These are phyloP conservation scores for Plecturocebus donacophilus DNA, from an alignment of 2,113 vertebrate genomes.

Conservation along the genomic window DNA sequence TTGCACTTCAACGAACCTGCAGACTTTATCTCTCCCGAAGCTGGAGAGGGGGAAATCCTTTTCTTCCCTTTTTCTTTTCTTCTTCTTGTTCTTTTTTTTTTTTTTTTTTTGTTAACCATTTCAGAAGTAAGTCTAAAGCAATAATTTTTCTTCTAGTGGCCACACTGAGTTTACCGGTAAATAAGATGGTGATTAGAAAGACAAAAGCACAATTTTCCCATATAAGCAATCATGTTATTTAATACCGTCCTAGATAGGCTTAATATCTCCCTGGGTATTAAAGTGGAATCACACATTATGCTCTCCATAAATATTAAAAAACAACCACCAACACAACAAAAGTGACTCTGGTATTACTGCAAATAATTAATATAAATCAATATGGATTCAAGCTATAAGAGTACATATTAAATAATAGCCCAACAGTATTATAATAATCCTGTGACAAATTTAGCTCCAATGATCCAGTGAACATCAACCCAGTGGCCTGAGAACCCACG, in stretches of 20 bases:
- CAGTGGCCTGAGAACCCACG: not conserved
- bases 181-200: not conserved
- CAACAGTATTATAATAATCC: not conserved
- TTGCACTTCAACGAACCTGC: not conserved
- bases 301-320: not conserved
- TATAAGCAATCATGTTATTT: not conserved
- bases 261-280: not conserved
- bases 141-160: not conserved
- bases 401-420: not conserved
- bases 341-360: not conserved
- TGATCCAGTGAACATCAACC: not conserved
- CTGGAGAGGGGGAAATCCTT: not conserved
- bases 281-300: not conserved
- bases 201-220: not conserved
- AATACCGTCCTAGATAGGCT: not conserved
- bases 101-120: not conserved
- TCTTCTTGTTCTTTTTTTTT: too few species aligned
- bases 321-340: not conserved
- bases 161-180: constrained; percentile 16
- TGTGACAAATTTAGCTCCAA: not conserved
- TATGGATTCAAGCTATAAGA: not conserved
- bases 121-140: not conserved
- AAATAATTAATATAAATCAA: not conserved
- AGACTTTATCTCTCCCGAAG: not conserved
- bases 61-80: not conserved